Base-by-base conservation (phyloP, 2,113 vertebrate genomes). In the Geothlypis trichas region DNA sequence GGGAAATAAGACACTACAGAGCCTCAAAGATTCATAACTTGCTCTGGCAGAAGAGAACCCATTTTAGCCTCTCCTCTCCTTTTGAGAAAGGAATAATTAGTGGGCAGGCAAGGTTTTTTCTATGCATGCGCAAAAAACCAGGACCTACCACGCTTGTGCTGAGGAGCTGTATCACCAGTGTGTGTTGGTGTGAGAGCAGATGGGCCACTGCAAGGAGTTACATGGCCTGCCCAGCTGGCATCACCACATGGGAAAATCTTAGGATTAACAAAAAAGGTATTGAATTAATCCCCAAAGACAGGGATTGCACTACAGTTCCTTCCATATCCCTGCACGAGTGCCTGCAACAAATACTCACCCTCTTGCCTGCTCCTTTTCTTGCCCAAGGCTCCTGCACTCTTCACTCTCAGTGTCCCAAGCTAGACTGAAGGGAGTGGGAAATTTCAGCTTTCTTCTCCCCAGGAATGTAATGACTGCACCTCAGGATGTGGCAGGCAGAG, bases 81-180 rank as follows among this genome's bases (percentile, higher is more conserved):
- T 81, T 86, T 0, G 1, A 61, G 52, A 47, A 8, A 39, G 26
- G 18, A 72, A 30, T 46, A 54, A n/a, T 26, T 46, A 59, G 47
- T 23, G 54, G 27, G 33, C 12, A 87, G 24, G 13, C 24, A 71
- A 49, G 14, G 30, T 3, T 51, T 42, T 52, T 52, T 30, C 39
- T 62, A 16, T 8, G 4, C 9, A 15, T 10, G 11, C 0, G 2
- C 61, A 74, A 59, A 74, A 76, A 4, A 1, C 2, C 24, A 33
- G n/a, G 31, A 54, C n/a, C 54, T 55, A 12, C 6, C 4, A 17
- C 0, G 10, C 26, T 66, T 55, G 42, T 51, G 52, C 61, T 52
- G 41, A 78, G 77, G 59, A 80, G 37, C 46, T 62, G 21, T 12
- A 37, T 14, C 3, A 1, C n/a, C 57, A 41, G 1, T 9, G 35